A percentile compares a stretch with the other conserved stretches of the same genome.
Evolutionary conservation across 30 jellyfish, hydroid and myxozoan species (phyloP).

Genomic region (Mastigias papua): DNA sequence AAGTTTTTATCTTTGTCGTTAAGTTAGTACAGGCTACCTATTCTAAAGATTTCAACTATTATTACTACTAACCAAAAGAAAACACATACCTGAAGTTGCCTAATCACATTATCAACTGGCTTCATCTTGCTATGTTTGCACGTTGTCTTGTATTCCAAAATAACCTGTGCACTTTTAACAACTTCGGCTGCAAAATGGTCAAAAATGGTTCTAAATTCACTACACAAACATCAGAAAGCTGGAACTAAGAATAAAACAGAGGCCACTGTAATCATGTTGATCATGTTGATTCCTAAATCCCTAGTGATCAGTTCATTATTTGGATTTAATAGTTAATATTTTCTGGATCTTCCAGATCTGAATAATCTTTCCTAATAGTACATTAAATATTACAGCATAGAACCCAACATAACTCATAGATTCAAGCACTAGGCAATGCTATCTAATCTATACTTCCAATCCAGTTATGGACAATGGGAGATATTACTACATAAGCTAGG

Average conservation of each 20-base stretch:
- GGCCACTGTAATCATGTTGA: too few species aligned
- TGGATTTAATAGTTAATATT: too few species aligned
- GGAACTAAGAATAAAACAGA: background rate
- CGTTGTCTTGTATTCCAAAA: slow-evolving; percentile 74
- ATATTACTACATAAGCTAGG: too few species aligned
- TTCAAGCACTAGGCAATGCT: too few species aligned
- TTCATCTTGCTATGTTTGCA: slow-evolving; percentile 82
- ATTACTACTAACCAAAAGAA: background rate
- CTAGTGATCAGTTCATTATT: background rate
- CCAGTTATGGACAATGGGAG: too few species aligned
- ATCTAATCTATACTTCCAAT: too few species aligned
- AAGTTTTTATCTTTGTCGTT: too few species aligned
- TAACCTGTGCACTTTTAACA: slow-evolving; percentile 77
- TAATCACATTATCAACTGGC: slow-evolving; percentile 81
- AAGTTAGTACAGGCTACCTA: too few species aligned
- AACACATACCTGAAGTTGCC: slow-evolving; percentile 89
- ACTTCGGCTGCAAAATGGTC: slow-evolving; percentile 26
- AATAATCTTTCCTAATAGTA: too few species aligned
- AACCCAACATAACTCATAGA: too few species aligned
- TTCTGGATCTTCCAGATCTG: too few species aligned
- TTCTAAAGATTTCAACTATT: background rate
- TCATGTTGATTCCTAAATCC: background rate
- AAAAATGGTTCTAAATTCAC: background rate
- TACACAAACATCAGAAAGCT: background rate
- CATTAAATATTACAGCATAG: too few species aligned